Percentiles rank a stretch among this genome's conserved stretches.
These are phyloP conservation scores for Scopus umbretta DNA, from an alignment of 2,113 vertebrate species.

Conservation along the genomic window DNA sequence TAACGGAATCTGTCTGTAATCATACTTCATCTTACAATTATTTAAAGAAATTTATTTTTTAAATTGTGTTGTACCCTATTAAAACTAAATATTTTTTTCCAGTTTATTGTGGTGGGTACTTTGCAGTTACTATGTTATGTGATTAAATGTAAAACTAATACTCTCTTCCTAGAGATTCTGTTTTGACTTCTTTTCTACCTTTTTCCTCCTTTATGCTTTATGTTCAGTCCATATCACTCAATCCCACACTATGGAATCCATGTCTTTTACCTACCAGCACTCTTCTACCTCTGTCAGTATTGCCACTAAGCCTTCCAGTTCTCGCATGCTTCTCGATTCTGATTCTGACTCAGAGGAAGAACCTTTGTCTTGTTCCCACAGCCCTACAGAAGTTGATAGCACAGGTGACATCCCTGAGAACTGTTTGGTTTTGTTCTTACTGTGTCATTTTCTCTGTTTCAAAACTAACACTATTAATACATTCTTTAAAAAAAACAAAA, in stretches of 20 bases:
- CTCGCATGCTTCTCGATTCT: constrained; percentile 77
- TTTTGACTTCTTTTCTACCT: constrained; percentile 60
- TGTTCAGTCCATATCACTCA: constrained; percentile 90
- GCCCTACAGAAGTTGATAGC: constrained; percentile 75
- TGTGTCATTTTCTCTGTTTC: constrained; percentile 2
- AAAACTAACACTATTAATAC: constrained; percentile 53
- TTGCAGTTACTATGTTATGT: not conserved
- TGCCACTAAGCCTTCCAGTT: constrained; percentile 85
- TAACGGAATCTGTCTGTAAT: not conserved
- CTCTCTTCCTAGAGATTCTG: constrained; percentile 7
- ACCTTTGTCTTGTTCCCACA: constrained; percentile 76
- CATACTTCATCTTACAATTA: not conserved
- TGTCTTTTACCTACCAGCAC: constrained; percentile 96
- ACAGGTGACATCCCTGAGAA: constrained; percentile 84
- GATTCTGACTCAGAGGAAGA: constrained; percentile 83
- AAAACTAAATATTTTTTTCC: not conserved
- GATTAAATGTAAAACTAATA: constrained; percentile 39
- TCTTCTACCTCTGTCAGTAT: constrained; percentile 91
- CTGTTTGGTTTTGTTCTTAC: constrained; percentile 2
- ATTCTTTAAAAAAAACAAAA: not conserved
- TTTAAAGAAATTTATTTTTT: not conserved
- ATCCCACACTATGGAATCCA: constrained; percentile 89
- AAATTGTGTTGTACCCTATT: not conserved
- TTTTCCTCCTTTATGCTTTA: constrained; percentile 56
- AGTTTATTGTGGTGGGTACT: not conserved